Conservation (phyloP, 2,888 invertebrate species). For the Hybos culiciformis region DNA sequence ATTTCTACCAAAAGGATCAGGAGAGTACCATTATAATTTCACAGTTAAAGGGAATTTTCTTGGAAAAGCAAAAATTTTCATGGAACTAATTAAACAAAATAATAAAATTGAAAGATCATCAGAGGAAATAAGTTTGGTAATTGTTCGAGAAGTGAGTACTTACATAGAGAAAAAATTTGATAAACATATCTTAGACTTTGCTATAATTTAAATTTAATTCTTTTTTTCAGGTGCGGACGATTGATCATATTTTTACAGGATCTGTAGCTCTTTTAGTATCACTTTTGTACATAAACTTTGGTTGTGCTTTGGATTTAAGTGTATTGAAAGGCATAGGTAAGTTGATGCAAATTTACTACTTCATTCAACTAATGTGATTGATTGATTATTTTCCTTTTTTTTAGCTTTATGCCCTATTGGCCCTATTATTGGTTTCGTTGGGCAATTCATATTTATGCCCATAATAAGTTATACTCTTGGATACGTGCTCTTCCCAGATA, state of each 20-base stretch:
- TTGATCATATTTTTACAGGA: slow-evolving; percentile 60
- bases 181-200: slow-evolving; percentile 15
- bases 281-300: slow-evolving; percentile 79
- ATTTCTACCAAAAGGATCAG: neutral
- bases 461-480: slow-evolving; percentile 63
- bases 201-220: too few species aligned
- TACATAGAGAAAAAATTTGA: too few species aligned
- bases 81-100: slow-evolving; percentile 20
- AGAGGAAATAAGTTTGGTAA: slow-evolving; percentile 23
- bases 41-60: slow-evolving; percentile 23
- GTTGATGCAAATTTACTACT: too few species aligned
- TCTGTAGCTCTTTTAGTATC: slow-evolving; percentile 65
- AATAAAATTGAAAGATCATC: slow-evolving; percentile 19
- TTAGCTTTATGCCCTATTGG: slow-evolving; percentile 61
- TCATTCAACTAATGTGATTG: slow-evolving; percentile 9
- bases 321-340: slow-evolving; percentile 49
- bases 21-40: slow-evolving; percentile 25
- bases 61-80: slow-evolving; percentile 27
- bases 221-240: slow-evolving; percentile 45
- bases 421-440: slow-evolving; percentile 60
- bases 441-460: slow-evolving; percentile 79
- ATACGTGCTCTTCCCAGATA: slow-evolving; percentile 52
- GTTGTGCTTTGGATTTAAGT: slow-evolving; percentile 70
- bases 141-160: neutral
- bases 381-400: slow-evolving; percentile 22